phyloP scores from a whole-genome alignment of 1,140 invertebrate species.

The Pseudomyrmex flavicornis region DNA sequence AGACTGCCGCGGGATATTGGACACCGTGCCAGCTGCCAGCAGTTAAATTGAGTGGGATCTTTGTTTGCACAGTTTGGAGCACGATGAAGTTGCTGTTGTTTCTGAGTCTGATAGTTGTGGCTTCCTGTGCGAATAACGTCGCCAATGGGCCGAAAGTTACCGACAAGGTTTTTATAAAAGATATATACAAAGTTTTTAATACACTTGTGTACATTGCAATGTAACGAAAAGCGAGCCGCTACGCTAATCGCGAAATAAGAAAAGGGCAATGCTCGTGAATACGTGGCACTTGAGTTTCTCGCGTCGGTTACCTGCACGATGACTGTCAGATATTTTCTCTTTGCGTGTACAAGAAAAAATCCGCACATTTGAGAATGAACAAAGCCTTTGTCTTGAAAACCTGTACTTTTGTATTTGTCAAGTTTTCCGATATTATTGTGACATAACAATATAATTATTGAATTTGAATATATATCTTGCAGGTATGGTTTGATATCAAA shows the following conservation, averaged over 20 bases:
- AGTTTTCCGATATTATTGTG: not conserved
- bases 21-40: not conserved
- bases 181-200: not conserved
- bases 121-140: constrained; percentile 58
- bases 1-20: not conserved
- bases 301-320: not conserved
- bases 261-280: not conserved
- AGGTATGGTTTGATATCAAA: constrained; percentile 98
- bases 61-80: not conserved
- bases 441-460: not conserved
- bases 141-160: constrained; percentile 90
- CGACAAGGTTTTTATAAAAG: constrained; percentile 86
- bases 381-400: not conserved
- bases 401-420: not conserved
- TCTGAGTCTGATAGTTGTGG: constrained; percentile 61
- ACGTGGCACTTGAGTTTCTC: constrained; percentile 9
- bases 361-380: not conserved
- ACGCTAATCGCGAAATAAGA: not conserved
- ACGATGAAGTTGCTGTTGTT: constrained; percentile 68
- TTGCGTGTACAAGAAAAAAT: not conserved
- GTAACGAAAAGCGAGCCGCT: not conserved
- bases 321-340: not conserved
- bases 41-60: not conserved
- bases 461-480: constrained; percentile 53
- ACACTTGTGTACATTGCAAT: not conserved